Percentiles rank a stretch among this genome's conserved stretches.
Evolutionary conservation across 2,888 invertebrate species (phyloP).

Genomic region (Eupithecia vulgata): DNA sequence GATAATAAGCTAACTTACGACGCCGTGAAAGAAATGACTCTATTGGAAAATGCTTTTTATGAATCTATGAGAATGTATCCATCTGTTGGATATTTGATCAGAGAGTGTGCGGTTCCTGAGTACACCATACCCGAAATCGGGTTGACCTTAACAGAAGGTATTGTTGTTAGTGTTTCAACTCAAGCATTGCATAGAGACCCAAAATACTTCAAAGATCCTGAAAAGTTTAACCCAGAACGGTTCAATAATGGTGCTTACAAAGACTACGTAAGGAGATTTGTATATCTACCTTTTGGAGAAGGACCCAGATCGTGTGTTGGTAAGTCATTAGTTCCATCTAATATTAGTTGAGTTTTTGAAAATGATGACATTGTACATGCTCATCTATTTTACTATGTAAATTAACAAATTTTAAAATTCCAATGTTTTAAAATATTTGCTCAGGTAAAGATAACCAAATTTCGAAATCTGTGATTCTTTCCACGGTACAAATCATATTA

Average conservation of each 20-base stretch:
- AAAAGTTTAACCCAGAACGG: slow-evolving; percentile 63
- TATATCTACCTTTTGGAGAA: slow-evolving; percentile 62
- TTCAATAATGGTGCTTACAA: slow-evolving; percentile 51
- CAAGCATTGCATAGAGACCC: slow-evolving; percentile 62
- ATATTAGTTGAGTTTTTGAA: not conserved
- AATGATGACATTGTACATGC: not conserved
- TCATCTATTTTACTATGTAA: not conserved
- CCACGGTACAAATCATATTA: not conserved
- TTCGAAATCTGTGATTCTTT: not conserved
- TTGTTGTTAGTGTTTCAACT: slow-evolving; percentile 57
- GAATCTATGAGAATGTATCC: slow-evolving; percentile 50
- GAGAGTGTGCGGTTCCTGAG: slow-evolving; percentile 22
- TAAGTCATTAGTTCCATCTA: slow-evolving; percentile 4
- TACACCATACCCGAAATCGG: slow-evolving; percentile 34
- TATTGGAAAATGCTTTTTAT: slow-evolving; percentile 57
- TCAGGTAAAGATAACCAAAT: not conserved
- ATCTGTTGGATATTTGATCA: slow-evolving; percentile 21
- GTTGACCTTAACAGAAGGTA: slow-evolving; percentile 58
- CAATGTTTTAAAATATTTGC: not conserved
- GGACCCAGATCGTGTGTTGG: slow-evolving; percentile 30
- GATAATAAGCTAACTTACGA: slow-evolving; percentile 57
- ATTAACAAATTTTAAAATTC: not conserved
- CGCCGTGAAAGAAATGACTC: slow-evolving; percentile 61
- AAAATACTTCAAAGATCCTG: slow-evolving; percentile 43
- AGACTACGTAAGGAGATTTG: slow-evolving; percentile 50